A percentile compares a stretch with the other conserved stretches of the same genome.
Evolutionary conservation across 2,888 invertebrate genomes (phyloP).

Genomic region (Pollenia angustigena): DNA sequence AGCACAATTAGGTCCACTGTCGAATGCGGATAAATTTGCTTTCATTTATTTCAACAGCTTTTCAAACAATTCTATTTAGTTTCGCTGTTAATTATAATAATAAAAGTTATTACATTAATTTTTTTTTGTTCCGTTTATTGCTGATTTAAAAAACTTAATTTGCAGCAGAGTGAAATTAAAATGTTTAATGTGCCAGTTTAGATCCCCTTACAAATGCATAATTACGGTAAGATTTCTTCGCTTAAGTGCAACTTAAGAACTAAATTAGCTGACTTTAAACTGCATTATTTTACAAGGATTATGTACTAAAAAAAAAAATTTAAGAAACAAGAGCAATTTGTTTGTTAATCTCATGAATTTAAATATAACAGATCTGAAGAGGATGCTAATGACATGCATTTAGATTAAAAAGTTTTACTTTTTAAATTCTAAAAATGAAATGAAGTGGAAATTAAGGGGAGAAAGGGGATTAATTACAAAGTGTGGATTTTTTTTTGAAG

Average conservation of each 20-base stretch:
- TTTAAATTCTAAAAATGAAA: neutral
- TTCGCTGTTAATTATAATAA: slow-evolving; percentile 37
- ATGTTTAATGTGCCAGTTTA: slow-evolving; percentile 46
- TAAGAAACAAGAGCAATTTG: slow-evolving; percentile 1
- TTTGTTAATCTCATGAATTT: slow-evolving; percentile 1
- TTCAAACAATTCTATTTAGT: slow-evolving; percentile 17
- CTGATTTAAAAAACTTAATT: slow-evolving; percentile 31
- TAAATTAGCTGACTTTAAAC: slow-evolving; percentile 57
- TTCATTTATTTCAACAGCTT: slow-evolving; percentile 15
- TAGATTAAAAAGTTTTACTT: slow-evolving; percentile 6
- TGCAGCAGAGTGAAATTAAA: neutral
- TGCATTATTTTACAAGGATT: slow-evolving; percentile 51
- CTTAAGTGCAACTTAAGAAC: slow-evolving; percentile 48
- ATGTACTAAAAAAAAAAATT: slow-evolving; percentile 20
- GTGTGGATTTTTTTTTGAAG: no score
- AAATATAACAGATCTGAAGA: neutral
- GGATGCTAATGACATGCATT: slow-evolving; percentile 20
- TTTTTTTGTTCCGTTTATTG: neutral
- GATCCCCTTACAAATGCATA: slow-evolving; percentile 27
- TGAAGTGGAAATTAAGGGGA: no score
- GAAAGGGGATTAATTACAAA: no score
- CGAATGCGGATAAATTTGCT: neutral
- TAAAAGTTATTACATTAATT: slow-evolving; percentile 12
- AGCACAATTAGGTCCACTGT: neutral
- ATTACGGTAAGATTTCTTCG: slow-evolving; percentile 46